Evolutionary conservation across 2,888 invertebrate species (phyloP), one percentile per base, ranked within the genome.

Genomic region (Argyra leucocephala): DNA sequence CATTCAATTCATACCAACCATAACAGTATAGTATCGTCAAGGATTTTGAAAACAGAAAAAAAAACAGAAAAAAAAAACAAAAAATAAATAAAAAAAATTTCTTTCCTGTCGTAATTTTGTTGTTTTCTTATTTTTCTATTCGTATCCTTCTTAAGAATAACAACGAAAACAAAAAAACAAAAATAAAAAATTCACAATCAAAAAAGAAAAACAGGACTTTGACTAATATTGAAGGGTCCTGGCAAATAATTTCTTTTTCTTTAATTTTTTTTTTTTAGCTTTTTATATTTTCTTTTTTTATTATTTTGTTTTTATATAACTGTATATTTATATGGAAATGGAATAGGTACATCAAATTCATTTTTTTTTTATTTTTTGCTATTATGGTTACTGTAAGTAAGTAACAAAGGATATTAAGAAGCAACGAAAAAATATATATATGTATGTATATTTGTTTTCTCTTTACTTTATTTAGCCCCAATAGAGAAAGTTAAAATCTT

Each of bases 211-310:
- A 48, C 3, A 48, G 18, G 18, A 15, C n/a, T 48, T 48, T 48
- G 48, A 48, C 48, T 48, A 48, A 48, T 48, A 48, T 48, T n/a
- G 48, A 48, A 48, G 18, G 48, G 48, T 48, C 48, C 48, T 48
- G 48, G 48, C 48, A 48, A 48, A 48, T 48, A 18, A 3, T 48
- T 48, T 48, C 15, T 37, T 37, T 37, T 37, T 37, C 12, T 37
- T 9, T 48, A 31, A 7, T 31, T 31, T 12, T 31, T 31, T 31
- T 12, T 31, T 31, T 7, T 31, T 2, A 31, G 12, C 7, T 31
- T 26, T 31, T 10, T 31, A 6, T 31, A 31, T 31, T 3, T 37
- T 10, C 37, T 37, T 15, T 15, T 6, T 9, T 3, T 37, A 12
- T 37, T 37, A 9, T 37, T 37, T 37, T 9, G 37, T 37, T 37